These are phyloP conservation scores for Heliconius cydno DNA, from an alignment of 2,888 invertebrate genomes.

Conservation along the genomic window DNA sequence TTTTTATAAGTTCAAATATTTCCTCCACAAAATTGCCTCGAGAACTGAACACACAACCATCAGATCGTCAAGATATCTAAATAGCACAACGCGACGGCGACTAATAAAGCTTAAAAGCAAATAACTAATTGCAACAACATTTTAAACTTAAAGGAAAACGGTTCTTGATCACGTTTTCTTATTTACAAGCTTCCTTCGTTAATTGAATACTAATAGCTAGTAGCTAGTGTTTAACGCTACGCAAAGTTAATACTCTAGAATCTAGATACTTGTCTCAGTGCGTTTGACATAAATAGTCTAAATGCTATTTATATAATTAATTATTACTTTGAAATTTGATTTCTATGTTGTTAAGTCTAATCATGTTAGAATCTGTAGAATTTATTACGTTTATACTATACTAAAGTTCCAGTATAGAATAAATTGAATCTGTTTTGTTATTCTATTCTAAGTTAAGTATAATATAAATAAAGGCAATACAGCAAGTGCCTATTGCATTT, in stretches of 20 bases:
- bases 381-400: not conserved
- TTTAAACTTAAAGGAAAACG: slow-evolving; percentile 67
- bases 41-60: not conserved
- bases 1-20: not conserved
- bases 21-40: not conserved
- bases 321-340: not conserved
- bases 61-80: not conserved
- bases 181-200: slow-evolving; percentile 37
- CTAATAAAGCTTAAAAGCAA: slow-evolving; percentile 18
- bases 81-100: not conserved
- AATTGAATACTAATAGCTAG: slow-evolving; percentile 29
- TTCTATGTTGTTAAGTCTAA: not conserved
- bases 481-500: not conserved
- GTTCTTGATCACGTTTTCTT: slow-evolving; percentile 59
- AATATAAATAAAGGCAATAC: not conserved
- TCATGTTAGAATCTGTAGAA: not conserved
- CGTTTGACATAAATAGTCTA: not conserved
- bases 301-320: not conserved
- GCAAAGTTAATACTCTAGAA: not conserved
- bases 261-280: not conserved
- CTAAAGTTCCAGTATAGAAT: not conserved
- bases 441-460: not conserved
- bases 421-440: not conserved
- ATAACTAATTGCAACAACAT: slow-evolving; percentile 52
- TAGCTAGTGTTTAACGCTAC: slow-evolving; percentile 10